Base-by-base conservation (phyloP, 2,797 vertebrate species). In the Lophius americanus region DNA sequence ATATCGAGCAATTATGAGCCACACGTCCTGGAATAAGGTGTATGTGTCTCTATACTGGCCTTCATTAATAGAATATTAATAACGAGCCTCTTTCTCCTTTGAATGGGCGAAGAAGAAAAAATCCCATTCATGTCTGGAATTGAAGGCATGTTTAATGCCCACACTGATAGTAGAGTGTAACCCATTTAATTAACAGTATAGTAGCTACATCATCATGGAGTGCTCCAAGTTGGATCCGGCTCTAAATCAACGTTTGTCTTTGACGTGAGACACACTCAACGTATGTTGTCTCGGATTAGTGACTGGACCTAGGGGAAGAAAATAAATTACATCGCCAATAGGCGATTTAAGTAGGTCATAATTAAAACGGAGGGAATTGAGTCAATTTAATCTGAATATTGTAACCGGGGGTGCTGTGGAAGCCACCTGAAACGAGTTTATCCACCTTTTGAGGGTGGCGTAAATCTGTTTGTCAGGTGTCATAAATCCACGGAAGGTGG, bases 351-450 rank as follows among this genome's bases (percentile, higher is more conserved):
- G 81, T 78, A 65, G 68, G 77, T 78, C 69, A 59, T 92, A 89
- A 92, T 92, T 92, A 89, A 90, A 89, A 88, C 59, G 73, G 69
- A 67, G 55, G 76, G 62, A 85, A 88, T 83, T 78, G 83, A 75
- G 64, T 79, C 86, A 71, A 67, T 92, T 90, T 82, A 84, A 87
- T 89, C 76, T 82, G 79, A 82, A 87, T 85, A 83, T 81, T 81
- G 71, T 65, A 72, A 78, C 62, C 78, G 44, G 51, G 60, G 57
- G 9, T 51, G 56, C 57, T 51, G 65, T 2, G 69, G 59, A 12
- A 12, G 58, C 59, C 54, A n/a, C 23, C 23, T 23, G 23, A 23
- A 49, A 48, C 9, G 57, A 54, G 51, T 64, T 73, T 55, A 48
- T 47, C 23, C 75, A 65, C 76, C 78, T 69, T 78, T 42, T n/a